Evolutionary conservation across 2,113 vertebrate genomes (phyloP), one percentile per base, ranked within the genome.

Genomic region (Callipepla squamata): DNA sequence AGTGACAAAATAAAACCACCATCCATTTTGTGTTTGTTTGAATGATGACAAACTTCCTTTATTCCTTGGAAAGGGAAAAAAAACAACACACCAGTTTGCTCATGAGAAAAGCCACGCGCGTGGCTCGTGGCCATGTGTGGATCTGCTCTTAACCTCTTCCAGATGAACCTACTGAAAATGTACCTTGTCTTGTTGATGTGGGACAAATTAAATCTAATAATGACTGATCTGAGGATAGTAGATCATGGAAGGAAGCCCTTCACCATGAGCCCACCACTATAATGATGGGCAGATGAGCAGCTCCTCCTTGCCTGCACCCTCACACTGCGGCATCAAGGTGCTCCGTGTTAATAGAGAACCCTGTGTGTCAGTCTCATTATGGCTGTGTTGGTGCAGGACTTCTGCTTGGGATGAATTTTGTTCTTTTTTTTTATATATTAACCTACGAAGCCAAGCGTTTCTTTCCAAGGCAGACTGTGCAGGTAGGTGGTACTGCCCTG

Each of bases 141-240:
- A 96, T 97, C 97, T 97, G 97, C 83, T 96, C 96, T 93, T 97
- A 97, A 97, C 96, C 83, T 87, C 91, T 93, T 96, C 95, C 97
- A 97, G 97, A 93, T 97, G 97, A 96, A 94, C 95, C 94, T 93
- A 96, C 91, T 95, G 96, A 93, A 95, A 91, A 93, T 84, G 69
- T 91, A 96, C 95, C 93, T 82, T 81, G 80, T 89, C 80, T 95
- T 95, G 94, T 90, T 96, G 96, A 89, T 90, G 96, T 87, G 96
- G 95, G 95, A 92, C 93, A 82, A 63, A 91, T 94, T 96, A 96
- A 90, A 91, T 93, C 91, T 85, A 92, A 94, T 93, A 95, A 92
- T 96, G 95, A 95, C 95, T 90, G 63, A 76, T 93, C 87, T 84
- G 91, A 96, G 83, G 86, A 90, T 91, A 93, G 87, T 85, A 68